Conservation (phyloP, 2,888 invertebrate species). For the Acanthosoma haemorrhoidale region DNA sequence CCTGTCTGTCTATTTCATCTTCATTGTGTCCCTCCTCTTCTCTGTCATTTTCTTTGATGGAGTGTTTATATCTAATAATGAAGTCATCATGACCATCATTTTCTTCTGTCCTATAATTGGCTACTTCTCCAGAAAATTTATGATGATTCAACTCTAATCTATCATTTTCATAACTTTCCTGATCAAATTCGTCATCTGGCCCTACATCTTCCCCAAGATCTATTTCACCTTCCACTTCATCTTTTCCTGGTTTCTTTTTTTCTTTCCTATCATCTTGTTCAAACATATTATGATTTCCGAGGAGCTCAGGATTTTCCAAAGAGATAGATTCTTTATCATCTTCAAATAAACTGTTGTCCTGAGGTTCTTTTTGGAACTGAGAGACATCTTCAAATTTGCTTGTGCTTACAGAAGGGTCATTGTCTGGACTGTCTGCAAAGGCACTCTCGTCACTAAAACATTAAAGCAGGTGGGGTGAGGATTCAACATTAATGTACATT, state of each 20-base stretch:
- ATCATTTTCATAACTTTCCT: conserved; percentile 4
- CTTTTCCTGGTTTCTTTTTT: conserved; percentile 17
- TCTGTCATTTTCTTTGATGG: background rate
- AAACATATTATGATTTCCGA: background rate
- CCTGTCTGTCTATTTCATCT: background rate
- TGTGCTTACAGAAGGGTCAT: background rate
- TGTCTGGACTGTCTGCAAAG: background rate
- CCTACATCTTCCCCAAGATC: conserved; percentile 28
- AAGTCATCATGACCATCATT: background rate
- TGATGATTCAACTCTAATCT: background rate
- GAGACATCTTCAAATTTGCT: conserved; percentile 10
- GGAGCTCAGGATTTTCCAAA: conserved; percentile 38
- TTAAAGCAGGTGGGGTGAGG: too few species aligned
- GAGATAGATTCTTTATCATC: conserved; percentile 39
- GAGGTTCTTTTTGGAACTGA: conserved; percentile 15
- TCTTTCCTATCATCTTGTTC: conserved; percentile 27
- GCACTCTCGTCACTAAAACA: conserved; percentile 17
- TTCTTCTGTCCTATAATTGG: background rate
- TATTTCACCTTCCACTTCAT: conserved; percentile 18
- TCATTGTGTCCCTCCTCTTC: background rate
- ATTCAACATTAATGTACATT: too few species aligned
- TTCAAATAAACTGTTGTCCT: conserved; percentile 20
- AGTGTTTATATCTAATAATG: background rate
- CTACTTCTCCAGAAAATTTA: background rate
- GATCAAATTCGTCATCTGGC: conserved; percentile 22